Conservation (phyloP, 2,888 invertebrate genomes). For the Drosophila birchii region DNA sequence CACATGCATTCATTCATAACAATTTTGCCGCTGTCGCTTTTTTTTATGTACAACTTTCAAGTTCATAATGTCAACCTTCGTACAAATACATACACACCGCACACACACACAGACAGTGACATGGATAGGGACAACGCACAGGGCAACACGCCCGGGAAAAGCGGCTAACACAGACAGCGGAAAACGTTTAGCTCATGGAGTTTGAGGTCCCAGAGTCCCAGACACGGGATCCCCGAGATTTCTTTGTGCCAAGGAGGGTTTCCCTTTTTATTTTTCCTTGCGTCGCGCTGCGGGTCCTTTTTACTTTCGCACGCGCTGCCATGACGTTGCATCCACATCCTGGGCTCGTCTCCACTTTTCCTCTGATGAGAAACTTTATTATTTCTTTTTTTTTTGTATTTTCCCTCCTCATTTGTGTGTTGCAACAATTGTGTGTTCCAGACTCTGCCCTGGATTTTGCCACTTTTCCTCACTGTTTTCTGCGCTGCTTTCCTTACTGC, state of each 20-base stretch:
- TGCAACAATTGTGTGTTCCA: constrained; percentile 58
- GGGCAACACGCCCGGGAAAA: constrained; percentile 28
- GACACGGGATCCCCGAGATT: constrained; percentile 57
- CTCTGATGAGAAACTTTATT: constrained; percentile 52
- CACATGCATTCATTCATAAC: constrained; percentile 78
- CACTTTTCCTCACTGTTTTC: constrained; percentile 12
- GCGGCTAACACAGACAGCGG: constrained; percentile 54
- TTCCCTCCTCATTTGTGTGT: constrained; percentile 17
- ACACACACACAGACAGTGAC: constrained; percentile 11
- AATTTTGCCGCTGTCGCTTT: constrained; percentile 55
- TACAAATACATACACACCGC: constrained; percentile 31
- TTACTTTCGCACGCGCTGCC: constrained; percentile 74
- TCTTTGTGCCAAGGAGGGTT: constrained; percentile 68
- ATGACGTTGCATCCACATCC: constrained; percentile 46
- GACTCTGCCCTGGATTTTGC: constrained; percentile 26
- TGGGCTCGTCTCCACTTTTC: constrained; percentile 15
- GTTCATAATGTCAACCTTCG: constrained; percentile 84
- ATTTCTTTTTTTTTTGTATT: constrained; percentile 14
- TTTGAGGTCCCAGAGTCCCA: constrained; percentile 51
- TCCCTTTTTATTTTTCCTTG: constrained; percentile 27
- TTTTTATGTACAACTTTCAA: constrained; percentile 77
- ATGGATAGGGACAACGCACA: constrained; percentile 4
- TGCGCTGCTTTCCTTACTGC: constrained; percentile 13
- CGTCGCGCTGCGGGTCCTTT: constrained; percentile 51
- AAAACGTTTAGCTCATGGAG: constrained; percentile 70